Evolutionary conservation across 92 coral and sea anemone species (phyloP).

Genomic region (Zoanthus gigantus): DNA sequence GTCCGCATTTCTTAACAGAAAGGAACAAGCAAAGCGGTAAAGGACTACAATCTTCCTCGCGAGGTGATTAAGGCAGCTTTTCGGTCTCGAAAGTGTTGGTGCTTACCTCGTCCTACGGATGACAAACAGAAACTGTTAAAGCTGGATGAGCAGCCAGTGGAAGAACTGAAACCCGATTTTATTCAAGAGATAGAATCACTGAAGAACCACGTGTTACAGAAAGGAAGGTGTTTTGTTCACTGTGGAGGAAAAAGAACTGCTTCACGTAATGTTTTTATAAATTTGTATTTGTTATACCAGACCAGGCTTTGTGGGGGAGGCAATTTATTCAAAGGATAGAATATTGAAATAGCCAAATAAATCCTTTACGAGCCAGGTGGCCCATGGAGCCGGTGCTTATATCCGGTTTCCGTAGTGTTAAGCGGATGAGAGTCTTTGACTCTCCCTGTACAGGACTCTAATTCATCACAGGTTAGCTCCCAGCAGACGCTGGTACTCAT

Average conservation of each 20-base stretch:
- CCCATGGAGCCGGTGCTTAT: no score
- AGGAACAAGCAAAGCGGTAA: slow-evolving; percentile 15
- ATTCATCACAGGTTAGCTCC: no score
- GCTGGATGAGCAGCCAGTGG: slow-evolving; percentile 30
- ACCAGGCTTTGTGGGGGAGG: no score
- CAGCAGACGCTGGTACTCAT: no score
- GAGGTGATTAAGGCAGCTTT: slow-evolving; percentile 35
- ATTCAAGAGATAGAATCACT: slow-evolving; percentile 7
- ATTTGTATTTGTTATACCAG: background rate
- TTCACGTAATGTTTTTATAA: slow-evolving; percentile 1
- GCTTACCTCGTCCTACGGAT: slow-evolving; percentile 35
- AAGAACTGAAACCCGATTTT: slow-evolving; percentile 28
- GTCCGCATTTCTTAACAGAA: background rate
- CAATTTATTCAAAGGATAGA: no score
- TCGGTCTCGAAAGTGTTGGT: slow-evolving; percentile 15
- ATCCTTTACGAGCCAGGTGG: no score
- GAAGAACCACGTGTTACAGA: slow-evolving; percentile 1
- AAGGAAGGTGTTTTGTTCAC: background rate
- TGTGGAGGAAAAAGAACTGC: slow-evolving; percentile 25
- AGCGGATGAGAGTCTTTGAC: no score
- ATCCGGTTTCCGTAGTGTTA: no score
- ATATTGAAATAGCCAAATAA: no score
- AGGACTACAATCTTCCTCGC: slow-evolving; percentile 35
- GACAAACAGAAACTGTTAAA: slow-evolving; percentile 20
- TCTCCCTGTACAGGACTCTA: no score